Evolutionary conservation across 2,797 vertebrate genomes (phyloP).

Genomic region (Sebastes minor): DNA sequence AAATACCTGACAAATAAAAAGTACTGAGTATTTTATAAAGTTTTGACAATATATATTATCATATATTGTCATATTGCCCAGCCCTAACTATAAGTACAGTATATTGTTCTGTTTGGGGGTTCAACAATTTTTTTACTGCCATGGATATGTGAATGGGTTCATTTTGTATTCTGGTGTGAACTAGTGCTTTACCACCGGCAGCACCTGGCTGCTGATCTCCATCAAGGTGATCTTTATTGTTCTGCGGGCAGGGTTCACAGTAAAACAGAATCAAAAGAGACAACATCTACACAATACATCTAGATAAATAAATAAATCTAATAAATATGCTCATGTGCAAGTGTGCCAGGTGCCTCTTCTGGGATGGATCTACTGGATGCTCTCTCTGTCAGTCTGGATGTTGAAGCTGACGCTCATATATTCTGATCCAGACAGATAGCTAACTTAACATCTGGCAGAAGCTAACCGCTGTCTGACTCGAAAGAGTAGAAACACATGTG

Average conservation of each 20-base stretch:
- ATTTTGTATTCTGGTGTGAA: neutral
- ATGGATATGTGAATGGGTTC: neutral
- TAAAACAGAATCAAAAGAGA: neutral
- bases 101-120: neutral
- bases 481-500: neutral
- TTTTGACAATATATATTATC: too few relatives aligned
- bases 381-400: neutral
- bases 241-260: neutral
- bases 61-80: too few relatives aligned
- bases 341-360: neutral
- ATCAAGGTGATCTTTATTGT: neutral
- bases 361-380: neutral
- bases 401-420: neutral
- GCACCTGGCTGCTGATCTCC: neutral
- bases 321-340: neutral
- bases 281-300: neutral
- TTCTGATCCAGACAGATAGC: neutral
- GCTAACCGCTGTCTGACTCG: neutral
- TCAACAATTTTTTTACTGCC: neutral
- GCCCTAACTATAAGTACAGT: too few relatives aligned
- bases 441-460: neutral
- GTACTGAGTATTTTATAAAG: too few relatives aligned
- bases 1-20: too few relatives aligned
- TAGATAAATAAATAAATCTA: too few relatives aligned
- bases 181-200: neutral